Evolutionary conservation across 2,888 invertebrate species (phyloP).

Genomic region (Masnerella sp.): DNA sequence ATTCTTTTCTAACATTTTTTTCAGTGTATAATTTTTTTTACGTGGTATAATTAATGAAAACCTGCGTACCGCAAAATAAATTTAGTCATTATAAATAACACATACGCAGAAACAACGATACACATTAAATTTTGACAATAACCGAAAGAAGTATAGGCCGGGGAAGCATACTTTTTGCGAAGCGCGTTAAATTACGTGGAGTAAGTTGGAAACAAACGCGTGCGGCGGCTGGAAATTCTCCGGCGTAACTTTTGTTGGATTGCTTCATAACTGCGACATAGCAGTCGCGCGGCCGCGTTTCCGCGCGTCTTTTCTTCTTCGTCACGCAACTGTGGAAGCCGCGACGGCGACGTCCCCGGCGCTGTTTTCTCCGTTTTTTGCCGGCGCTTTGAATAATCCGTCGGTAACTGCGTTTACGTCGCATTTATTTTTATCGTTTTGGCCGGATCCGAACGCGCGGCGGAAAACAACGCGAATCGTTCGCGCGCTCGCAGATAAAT

Average conservation of each 20-base stretch:
- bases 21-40: too few species aligned
- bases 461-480: conserved; percentile 48
- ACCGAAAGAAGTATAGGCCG: too few species aligned
- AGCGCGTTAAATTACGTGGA: conserved; percentile 8
- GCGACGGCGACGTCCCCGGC: conserved; percentile 1
- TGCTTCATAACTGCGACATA: conserved; percentile 40
- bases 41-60: too few species aligned
- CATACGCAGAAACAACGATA: too few species aligned
- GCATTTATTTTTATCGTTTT: conserved; percentile 44
- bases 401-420: conserved; percentile 39
- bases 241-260: conserved; percentile 29
- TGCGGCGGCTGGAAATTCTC: conserved; percentile 8
- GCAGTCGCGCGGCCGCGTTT: conserved; percentile 42
- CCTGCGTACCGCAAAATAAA: too few species aligned
- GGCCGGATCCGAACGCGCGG: conserved; percentile 21
- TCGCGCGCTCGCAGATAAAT: conserved; percentile 41
- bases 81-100: too few species aligned
- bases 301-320: conserved; percentile 23
- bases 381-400: conserved; percentile 34
- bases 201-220: conserved; percentile 20
- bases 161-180: conserved; percentile 4
- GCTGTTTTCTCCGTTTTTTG: conserved; percentile 22
- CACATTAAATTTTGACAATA: too few species aligned
- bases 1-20: too few species aligned
- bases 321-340: conserved; percentile 15